Base-by-base conservation (phyloP, 2,888 invertebrate species). In the Ecdyonurus torrentis region DNA sequence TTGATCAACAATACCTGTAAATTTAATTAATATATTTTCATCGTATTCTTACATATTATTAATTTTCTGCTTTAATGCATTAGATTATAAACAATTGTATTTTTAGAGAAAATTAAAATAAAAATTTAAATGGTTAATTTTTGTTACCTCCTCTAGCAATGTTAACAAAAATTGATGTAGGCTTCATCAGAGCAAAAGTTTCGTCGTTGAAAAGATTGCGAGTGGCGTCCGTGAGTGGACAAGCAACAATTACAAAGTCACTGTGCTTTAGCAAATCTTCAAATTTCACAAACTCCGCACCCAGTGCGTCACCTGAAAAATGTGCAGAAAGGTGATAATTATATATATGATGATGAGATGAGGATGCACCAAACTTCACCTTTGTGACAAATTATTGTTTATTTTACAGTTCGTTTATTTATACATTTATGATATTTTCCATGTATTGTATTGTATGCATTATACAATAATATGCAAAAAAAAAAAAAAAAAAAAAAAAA, bases 151-250 rank as follows among this genome's bases (percentile, higher is more conserved):
- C 88, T 69, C 87, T 77, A 59, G 85, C 84, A 60, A 88, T 81
- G 70, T 93, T 93, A 1, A 93, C 79, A 53, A 93, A 79, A 2
- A 91, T 80, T 0, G 88, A 80, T 52, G 76, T 84, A 19, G 76
- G 79, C 73, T 91, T 92, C 91, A 92, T 92, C 68, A 83, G 80
- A 1, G 75, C 74, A 67, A 92, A 86, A 1, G 83, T 78, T 0
- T 76, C 73, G 3, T 78, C 78, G 70, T 89, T 84, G 71, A 91
- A 89, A 70, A 91, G 73, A 24, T 82, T 78, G 62, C 74, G 78
- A 0, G 90, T 91, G 70, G 86, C 84, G 1, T 78, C 74, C 0
- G 80, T 88, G 20, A 89, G 74, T 0, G 89, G 84, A 68, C 84
- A 84, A 7, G 83, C 77, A 1, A 84, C 78, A 25, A 91, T 76